phyloP scores from a whole-genome alignment of 2,113 vertebrate genomes.

The Azemiops feae region DNA sequence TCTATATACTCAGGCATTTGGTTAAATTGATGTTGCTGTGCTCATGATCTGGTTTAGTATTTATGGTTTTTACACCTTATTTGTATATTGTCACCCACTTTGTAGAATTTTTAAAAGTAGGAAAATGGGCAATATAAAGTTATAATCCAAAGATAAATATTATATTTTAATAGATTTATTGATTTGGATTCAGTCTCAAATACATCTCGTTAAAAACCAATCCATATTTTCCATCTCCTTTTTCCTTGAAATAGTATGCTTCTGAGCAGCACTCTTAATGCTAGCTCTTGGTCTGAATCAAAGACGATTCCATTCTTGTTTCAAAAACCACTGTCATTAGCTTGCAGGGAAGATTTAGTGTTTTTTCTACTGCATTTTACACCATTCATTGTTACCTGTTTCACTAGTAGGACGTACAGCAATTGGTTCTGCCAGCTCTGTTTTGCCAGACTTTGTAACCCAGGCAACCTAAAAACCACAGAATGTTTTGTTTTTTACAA shows the following conservation, averaged over 20 bases:
- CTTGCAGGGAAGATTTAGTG: neutral
- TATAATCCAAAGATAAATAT: neutral
- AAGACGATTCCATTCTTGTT: constrained; percentile 8
- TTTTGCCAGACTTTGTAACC: constrained; percentile 97
- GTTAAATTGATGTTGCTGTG: neutral
- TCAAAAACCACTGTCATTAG: constrained; percentile 20
- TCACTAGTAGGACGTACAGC: constrained; percentile 96
- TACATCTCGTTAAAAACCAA: neutral
- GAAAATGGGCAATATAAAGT: neutral
- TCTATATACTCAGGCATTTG: neutral
- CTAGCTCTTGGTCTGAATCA: neutral
- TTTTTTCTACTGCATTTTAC: neutral
- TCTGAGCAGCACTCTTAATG: constrained; percentile 22
- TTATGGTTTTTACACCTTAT: neutral
- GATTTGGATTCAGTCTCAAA: neutral
- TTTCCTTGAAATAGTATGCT: neutral
- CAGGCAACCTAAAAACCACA: constrained; percentile 84
- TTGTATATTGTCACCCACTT: neutral
- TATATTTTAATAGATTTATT: neutral
- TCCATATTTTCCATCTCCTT: neutral
- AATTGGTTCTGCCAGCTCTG: constrained; percentile 93
- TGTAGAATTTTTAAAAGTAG: neutral
- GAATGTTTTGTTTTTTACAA: neutral
- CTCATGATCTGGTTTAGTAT: neutral
- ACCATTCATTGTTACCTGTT: constrained; percentile 81